phyloP scores from a whole-genome alignment of 2,888 invertebrate species.

The Stenichneumon culpator region DNA sequence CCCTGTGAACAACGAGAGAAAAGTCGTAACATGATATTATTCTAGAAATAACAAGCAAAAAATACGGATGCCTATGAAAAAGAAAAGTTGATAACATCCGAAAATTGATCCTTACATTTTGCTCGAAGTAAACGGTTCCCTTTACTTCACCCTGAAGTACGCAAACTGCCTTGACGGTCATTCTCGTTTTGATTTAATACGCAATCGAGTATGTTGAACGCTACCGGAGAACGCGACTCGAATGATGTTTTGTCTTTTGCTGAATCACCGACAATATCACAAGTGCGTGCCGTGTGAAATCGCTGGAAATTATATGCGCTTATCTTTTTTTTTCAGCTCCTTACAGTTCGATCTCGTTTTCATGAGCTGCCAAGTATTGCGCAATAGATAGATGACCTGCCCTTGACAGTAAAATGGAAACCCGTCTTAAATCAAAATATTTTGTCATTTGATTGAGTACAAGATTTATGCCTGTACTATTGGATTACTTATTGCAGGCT shows the following conservation, averaged over 20 bases:
- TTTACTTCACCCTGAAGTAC: constrained; percentile 94
- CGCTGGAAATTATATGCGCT: constrained; percentile 42
- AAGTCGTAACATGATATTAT: neutral
- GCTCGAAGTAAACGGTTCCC: constrained; percentile 93
- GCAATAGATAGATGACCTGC: neutral
- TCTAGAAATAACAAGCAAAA: neutral
- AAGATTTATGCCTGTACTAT: neutral
- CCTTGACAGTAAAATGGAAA: neutral
- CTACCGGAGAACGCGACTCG: constrained; percentile 15
- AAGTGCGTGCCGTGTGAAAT: constrained; percentile 68
- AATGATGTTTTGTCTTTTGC: constrained; percentile 63
- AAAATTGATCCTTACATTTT: constrained; percentile 87
- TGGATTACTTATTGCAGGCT: neutral
- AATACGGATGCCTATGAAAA: neutral
- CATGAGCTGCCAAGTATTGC: constrained; percentile 8
- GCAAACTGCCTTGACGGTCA: constrained; percentile 92
- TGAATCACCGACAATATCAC: constrained; percentile 68
- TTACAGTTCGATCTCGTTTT: neutral
- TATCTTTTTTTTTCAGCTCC: constrained; percentile 13
- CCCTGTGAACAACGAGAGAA: constrained; percentile 85
- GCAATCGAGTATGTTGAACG: constrained; percentile 57
- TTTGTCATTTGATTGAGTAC: neutral
- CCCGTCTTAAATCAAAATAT: neutral
- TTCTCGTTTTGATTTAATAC: constrained; percentile 68
- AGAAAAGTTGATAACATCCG: constrained; percentile 3